A percentile compares a stretch with the other conserved stretches of the same genome.
phyloP scores from a whole-genome alignment of 2,888 invertebrate species.

The Pterostichus niger region DNA sequence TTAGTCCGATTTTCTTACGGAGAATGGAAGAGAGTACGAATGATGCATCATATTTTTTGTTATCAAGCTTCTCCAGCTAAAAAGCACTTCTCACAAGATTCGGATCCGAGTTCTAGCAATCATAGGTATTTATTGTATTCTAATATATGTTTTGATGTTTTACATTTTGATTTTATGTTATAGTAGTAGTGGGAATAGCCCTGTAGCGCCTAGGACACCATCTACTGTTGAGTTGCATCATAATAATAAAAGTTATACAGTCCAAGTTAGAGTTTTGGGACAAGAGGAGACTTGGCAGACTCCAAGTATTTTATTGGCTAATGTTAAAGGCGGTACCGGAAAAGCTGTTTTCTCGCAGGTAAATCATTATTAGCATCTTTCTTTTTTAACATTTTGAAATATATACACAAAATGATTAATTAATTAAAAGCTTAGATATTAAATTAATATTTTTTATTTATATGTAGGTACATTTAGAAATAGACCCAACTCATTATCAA shows the following conservation, averaged over 20 bases:
- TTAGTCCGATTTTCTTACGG: constrained; percentile 91
- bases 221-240: constrained; percentile 75
- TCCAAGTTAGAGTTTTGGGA: constrained; percentile 88
- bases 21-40: constrained; percentile 89
- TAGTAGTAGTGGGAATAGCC: constrained; percentile 74
- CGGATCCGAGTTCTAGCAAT: constrained; percentile 78
- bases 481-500: constrained; percentile 85
- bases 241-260: constrained; percentile 82
- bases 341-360: constrained; percentile 91
- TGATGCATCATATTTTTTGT: constrained; percentile 94
- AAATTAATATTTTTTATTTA: not conserved
- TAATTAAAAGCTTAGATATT: too few relatives aligned
- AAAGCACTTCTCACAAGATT: constrained; percentile 89
- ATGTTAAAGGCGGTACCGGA: constrained; percentile 82
- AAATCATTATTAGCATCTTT: constrained; percentile 65
- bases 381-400: too few relatives aligned
- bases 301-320: constrained; percentile 88
- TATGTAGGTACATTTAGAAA: constrained; percentile 82
- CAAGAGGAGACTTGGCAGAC: constrained; percentile 94
- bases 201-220: constrained; percentile 75
- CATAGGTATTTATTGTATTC: constrained; percentile 67
- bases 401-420: too few relatives aligned
- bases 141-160: constrained; percentile 14
- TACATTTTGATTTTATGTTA: not conserved
- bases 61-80: constrained; percentile 92